A percentile compares a stretch with the other conserved stretches of the same genome.
These are phyloP conservation scores for Tenebrio molitor DNA, from an alignment of 1,140 invertebrate genomes.

Conservation along the genomic window DNA sequence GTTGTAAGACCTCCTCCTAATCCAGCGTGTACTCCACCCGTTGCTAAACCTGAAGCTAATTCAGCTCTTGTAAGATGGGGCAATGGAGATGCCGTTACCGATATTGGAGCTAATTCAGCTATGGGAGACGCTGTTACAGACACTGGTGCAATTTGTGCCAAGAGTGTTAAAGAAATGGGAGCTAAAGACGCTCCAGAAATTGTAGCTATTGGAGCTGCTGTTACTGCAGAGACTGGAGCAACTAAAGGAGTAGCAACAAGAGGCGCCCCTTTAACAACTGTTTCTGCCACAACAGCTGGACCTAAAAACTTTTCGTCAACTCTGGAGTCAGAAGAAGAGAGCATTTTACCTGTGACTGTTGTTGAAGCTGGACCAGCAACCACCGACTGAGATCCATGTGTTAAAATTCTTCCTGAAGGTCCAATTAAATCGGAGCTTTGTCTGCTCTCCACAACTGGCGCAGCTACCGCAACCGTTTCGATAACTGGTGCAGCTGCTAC, in stretches of 20 bases:
- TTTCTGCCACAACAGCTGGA: constrained; percentile 27
- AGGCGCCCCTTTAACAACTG: constrained; percentile 27
- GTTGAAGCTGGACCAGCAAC: constrained; percentile 62
- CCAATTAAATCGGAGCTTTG: constrained; percentile 59
- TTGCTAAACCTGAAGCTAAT: background rate
- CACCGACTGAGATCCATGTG: constrained; percentile 58
- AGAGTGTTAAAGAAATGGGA: background rate
- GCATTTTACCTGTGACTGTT: constrained; percentile 58
- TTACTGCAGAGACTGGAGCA: constrained; percentile 39
- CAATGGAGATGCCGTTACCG: constrained; percentile 8
- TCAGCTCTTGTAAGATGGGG: background rate
- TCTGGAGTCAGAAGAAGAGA: background rate
- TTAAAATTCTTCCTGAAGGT: constrained; percentile 61
- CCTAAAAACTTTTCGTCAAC: constrained; percentile 5
- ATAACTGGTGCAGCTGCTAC: constrained; percentile 52
- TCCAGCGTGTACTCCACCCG: background rate
- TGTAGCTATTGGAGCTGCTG: constrained; percentile 37
- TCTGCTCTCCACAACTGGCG: constrained; percentile 55
- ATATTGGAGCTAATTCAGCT: constrained; percentile 7
- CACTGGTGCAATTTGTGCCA: constrained; percentile 12
- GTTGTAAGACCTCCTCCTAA: background rate
- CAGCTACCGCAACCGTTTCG: constrained; percentile 55
- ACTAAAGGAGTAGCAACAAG: constrained; percentile 20
- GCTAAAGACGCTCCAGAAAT: background rate
- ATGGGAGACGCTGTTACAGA: constrained; percentile 12